Conservation (phyloP, 64 coral and sea anemone species). For the Montipora foliosa region DNA sequence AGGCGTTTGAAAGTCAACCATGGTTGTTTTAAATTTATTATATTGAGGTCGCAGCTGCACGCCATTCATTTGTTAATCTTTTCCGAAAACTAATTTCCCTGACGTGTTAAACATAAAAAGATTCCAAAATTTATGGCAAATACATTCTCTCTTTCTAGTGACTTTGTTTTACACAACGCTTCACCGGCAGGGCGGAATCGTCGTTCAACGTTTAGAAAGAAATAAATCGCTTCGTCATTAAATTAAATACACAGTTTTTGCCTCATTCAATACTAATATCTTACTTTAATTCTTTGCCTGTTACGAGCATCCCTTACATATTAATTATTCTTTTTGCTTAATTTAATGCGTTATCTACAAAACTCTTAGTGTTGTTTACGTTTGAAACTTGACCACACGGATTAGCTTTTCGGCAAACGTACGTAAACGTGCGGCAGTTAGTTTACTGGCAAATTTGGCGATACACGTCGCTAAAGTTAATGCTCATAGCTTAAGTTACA, state of each 20-base stretch:
- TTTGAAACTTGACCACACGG: background rate
- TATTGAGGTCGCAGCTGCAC: slow-evolving; percentile 38
- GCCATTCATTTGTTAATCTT: slow-evolving; percentile 23
- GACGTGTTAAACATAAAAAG: slow-evolving; percentile 21
- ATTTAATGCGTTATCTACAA: slow-evolving; percentile 48
- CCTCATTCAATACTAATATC: background rate
- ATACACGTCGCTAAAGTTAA: background rate
- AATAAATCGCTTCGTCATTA: background rate
- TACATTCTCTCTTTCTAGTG: background rate
- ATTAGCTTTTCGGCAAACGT: background rate
- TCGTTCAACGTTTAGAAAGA: background rate
- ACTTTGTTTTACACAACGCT: background rate
- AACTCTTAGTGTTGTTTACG: slow-evolving; percentile 23
- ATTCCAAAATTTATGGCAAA: background rate
- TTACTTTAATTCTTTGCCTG: background rate
- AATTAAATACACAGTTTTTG: background rate
- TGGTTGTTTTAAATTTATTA: slow-evolving; percentile 23
- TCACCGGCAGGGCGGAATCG: background rate
- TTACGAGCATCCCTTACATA: slow-evolving; percentile 10
- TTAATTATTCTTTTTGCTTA: slow-evolving; percentile 10
- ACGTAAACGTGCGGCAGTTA: background rate
- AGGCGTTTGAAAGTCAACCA: slow-evolving; percentile 18
- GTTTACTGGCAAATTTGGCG: background rate
- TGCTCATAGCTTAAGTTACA: slow-evolving; percentile 5
- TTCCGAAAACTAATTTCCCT: slow-evolving; percentile 35